Evolutionary conservation across 1,140 invertebrate species (phyloP), one percentile per base, ranked within the genome.

Genomic region (Brachionus angularis): DNA sequence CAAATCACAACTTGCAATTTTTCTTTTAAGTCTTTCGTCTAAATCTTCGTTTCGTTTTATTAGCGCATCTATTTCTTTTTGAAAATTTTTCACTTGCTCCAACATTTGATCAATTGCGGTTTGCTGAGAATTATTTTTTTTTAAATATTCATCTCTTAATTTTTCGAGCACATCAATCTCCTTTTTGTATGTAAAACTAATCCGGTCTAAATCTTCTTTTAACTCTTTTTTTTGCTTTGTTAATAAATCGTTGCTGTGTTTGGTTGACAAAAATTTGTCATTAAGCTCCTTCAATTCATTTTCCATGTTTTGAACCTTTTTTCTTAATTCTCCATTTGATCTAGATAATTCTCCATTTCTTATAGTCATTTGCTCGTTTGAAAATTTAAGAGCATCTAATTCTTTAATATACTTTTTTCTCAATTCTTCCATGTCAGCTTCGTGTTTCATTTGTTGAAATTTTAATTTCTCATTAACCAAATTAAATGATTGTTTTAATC

Each of bases 181-280:
- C 10, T 46, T 67, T 67, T 67, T 67, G 12, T 47, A 33, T 27
- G 42, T 46, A 34, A 33, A 47, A 31, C 14, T 33, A 5, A 33
- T 23, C 1, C 42, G 62, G 8, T 67, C 62, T 16, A 27, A 31
- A 12, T 67, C 62, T 47, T 67, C 62, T 47, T 67, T 67, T 21
- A 67, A n/a, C 14, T 67, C 62, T 67, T 50, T 67, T 47, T 67
- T 67, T 36, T 67, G 62, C 10, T 50, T 46, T 10, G 14, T n/a
- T 25, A 50, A 47, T 47, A 33, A 31, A 10, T 67, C 62, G 29
- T 47, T 46, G 16, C 12, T 47, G 2, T 67, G 62, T 46, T 50
- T 46, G 3, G 47, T 18, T 25, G 31, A 33, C 3, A 18, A 25
- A 16, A 34, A 50, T 50, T 67, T 67, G 21, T 67, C 62, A 1